Evolutionary conservation across 2,888 invertebrate genomes (phyloP).

Genomic region (Pristionchus arcanus): DNA sequence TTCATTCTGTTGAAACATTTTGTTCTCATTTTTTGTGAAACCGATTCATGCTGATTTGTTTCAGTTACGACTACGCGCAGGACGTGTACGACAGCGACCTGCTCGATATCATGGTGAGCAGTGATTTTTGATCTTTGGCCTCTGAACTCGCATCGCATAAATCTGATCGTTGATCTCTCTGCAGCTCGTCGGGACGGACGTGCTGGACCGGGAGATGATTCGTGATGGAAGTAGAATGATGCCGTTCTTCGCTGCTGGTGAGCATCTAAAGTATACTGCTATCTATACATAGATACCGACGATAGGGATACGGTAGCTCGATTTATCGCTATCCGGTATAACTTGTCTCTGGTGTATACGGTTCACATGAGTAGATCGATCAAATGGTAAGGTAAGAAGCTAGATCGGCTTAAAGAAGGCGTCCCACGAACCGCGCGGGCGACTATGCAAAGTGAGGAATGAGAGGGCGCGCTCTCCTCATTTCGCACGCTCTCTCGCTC

Average conservation of each 20-base stretch:
- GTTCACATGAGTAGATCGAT: no score
- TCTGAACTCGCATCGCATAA: not conserved
- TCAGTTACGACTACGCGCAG: constrained; percentile 67
- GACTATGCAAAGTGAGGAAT: no score
- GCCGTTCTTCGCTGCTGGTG: constrained; percentile 77
- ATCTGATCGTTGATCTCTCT: constrained; percentile 39
- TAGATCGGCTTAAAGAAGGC: no score
- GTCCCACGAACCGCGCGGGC: no score
- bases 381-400: no score
- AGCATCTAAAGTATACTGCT: not conserved
- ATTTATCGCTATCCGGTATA: no score
- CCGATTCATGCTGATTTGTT: no score
- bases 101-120: constrained; percentile 62
- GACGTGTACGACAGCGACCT: constrained; percentile 65
- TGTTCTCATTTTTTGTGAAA: no score
- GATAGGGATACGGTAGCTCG: not conserved
- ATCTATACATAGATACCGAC: not conserved
- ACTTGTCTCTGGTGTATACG: no score
- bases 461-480: no score
- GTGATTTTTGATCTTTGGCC: not conserved
- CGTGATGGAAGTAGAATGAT: constrained; percentile 74
- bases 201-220: constrained; percentile 78
- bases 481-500: no score
- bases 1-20: no score
- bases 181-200: constrained; percentile 75